Percentiles rank a stretch among this genome's conserved stretches.
Conservation (phyloP, 2,888 invertebrate species). For the Cyrtodaria siliqua region DNA sequence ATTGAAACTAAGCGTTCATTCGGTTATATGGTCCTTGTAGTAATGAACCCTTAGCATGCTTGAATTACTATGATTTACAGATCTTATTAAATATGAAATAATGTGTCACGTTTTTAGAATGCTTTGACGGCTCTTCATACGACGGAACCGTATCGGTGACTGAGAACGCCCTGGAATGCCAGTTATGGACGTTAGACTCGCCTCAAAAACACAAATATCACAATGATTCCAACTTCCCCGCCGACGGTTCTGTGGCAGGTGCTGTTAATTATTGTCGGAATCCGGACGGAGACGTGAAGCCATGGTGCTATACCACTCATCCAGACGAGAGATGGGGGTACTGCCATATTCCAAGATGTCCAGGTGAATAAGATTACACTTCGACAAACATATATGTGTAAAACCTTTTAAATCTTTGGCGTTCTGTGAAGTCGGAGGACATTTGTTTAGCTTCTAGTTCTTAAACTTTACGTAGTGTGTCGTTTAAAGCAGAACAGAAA, state of each 20-base stretch:
- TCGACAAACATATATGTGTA: no score
- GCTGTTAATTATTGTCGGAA: conserved; percentile 50
- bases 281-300: conserved; percentile 40
- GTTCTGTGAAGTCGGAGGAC: no score
- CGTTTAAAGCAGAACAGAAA: no score
- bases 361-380: conserved; percentile 37
- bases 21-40: no score
- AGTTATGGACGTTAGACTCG: conserved; percentile 33
- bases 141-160: conserved; percentile 27
- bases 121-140: conserved; percentile 10
- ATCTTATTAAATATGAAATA: no score
- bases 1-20: no score
- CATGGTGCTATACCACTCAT: conserved; percentile 58
- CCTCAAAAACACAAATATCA: conserved; percentile 54
- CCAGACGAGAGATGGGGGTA: conserved; percentile 54
- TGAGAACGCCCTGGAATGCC: conserved; percentile 40
- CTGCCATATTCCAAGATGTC: conserved; percentile 53
- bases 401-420: no score
- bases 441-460: no score
- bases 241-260: conserved; percentile 33
- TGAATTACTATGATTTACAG: no score
- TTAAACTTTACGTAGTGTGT: no score
- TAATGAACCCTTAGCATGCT: no score
- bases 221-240: conserved; percentile 43
- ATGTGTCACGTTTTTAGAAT: no score